Evolutionary conservation across 64 coral and sea anemone genomes (phyloP).

Genomic region (Pachyseris speciosa): DNA sequence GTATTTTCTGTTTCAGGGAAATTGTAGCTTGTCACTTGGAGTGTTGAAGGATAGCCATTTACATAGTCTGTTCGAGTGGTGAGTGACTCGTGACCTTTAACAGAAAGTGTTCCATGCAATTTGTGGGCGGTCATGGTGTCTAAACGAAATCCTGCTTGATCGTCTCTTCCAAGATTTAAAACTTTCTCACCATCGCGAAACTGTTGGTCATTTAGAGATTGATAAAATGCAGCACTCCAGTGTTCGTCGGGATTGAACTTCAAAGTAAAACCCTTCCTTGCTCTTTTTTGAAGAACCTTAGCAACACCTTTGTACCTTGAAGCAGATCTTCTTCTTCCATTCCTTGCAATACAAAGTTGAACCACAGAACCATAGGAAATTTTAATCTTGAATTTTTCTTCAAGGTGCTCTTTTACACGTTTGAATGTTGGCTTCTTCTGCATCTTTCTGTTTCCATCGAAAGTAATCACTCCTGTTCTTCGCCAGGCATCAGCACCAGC

Average conservation of each 20-base stretch:
- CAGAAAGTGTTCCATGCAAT: slow-evolving; percentile 17
- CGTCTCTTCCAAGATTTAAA: slow-evolving; percentile 37
- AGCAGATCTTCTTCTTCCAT: slow-evolving; percentile 29
- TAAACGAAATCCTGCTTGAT: slow-evolving; percentile 72
- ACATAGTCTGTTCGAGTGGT: slow-evolving; percentile 58
- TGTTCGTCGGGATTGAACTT: slow-evolving; percentile 66
- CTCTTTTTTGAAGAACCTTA: slow-evolving; percentile 14
- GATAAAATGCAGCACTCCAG: slow-evolving; percentile 63
- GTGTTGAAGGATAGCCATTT: slow-evolving; percentile 52
- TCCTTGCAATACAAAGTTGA: slow-evolving; percentile 52
- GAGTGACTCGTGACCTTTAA: not conserved
- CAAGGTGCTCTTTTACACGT: slow-evolving; percentile 34
- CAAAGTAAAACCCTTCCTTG: slow-evolving; percentile 63
- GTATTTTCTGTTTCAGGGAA: slow-evolving; percentile 12
- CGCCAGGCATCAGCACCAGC: slow-evolving; percentile 53
- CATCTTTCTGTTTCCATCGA: slow-evolving; percentile 59
- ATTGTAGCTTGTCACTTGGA: slow-evolving; percentile 64
- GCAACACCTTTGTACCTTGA: slow-evolving; percentile 44
- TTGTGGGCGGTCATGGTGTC: slow-evolving; percentile 50
- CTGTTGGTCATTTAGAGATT: not conserved
- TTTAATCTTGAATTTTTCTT: not conserved
- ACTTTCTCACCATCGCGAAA: slow-evolving; percentile 25
- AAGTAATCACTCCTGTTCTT: slow-evolving; percentile 21
- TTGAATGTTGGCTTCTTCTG: slow-evolving; percentile 57
- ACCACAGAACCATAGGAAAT: slow-evolving; percentile 58